Evolutionary conservation across 2,113 vertebrate genomes (phyloP), one percentile per base, ranked within the genome.

Genomic region (Nothoprocta pentlandii): DNA sequence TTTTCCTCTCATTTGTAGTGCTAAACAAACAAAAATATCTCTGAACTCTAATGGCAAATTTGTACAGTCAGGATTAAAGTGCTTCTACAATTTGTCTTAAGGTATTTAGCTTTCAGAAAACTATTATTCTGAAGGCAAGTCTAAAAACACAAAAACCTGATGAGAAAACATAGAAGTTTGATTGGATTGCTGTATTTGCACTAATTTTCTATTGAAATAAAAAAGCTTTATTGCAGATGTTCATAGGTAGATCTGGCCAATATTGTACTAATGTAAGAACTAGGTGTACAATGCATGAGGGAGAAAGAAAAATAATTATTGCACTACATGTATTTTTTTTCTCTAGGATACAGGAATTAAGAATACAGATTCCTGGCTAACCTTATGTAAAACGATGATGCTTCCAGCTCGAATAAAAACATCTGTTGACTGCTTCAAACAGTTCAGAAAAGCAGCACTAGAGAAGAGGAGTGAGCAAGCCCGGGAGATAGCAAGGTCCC

Each of bases 291-390:
- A 75, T 4, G 10, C 17, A 42, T 73, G 9, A 63, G 26, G 15
- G 15, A 32, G 30, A 22, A 49, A 49, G 21, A 51, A 66, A 42
- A 16, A 17, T 3, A 63, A n/a, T 41, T 53, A 42, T 10, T 83
- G 22, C 15, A 44, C 12, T 23, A 49, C 22, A 49, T 49, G 49
- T 49, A 49, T 46, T 32, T 44, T 93, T 44, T 74, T 46, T 39
- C 85, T 96, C 94, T 87, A 99, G 99, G 98, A 98, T 41, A 96
- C 98, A 85, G 97, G 97, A 78, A 69, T 98, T 80, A 99, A 98
- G 97, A 98, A 98, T 90, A 97, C 93, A 5, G 96, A 98, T 85
- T 98, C 98, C n/a, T 99, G 99, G 99, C 98, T 97, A 34, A 98
- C 77, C 81, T 96, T 99, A 41, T 98, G 98, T 85, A 99, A 97